Percentiles rank a stretch among this genome's conserved stretches.
Evolutionary conservation across 2,113 vertebrate genomes (phyloP).

Genomic region (Labrus mixtus): DNA sequence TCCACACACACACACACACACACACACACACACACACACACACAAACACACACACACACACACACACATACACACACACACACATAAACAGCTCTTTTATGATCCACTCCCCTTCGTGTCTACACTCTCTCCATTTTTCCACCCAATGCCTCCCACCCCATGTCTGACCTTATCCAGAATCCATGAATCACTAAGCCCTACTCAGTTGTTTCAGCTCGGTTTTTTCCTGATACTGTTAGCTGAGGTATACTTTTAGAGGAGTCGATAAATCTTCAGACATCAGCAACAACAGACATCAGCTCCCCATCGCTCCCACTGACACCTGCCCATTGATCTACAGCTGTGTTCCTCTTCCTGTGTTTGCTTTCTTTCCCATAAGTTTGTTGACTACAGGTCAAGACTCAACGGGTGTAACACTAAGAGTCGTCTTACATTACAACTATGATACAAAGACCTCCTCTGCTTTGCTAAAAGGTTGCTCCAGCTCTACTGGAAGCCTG

Average conservation of each 20-base stretch:
- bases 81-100: constrained; percentile 5
- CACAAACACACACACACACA: background rate
- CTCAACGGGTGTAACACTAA: background rate
- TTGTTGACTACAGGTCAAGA: constrained; percentile 1
- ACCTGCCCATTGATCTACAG: constrained; percentile 28
- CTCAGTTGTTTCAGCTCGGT: constrained; percentile 27
- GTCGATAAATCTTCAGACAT: constrained; percentile 37
- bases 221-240: constrained; percentile 28
- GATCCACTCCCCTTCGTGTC: constrained; percentile 20
- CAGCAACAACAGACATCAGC: constrained; percentile 25
- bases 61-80: background rate
- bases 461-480: no score
- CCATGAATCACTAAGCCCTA: constrained; percentile 29
- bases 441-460: background rate
- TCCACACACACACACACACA: background rate
- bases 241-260: constrained; percentile 27
- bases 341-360: constrained; percentile 26
- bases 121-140: background rate
- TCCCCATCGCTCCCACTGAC: constrained; percentile 19
- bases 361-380: constrained; percentile 28
- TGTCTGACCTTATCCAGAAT: constrained; percentile 23
- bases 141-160: background rate
- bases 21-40: constrained; percentile 1
- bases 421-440: constrained; percentile 14
- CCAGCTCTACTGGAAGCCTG: no score